phyloP scores from a whole-genome alignment of 2,797 vertebrate genomes.

The Hafferia zeledoni region DNA sequence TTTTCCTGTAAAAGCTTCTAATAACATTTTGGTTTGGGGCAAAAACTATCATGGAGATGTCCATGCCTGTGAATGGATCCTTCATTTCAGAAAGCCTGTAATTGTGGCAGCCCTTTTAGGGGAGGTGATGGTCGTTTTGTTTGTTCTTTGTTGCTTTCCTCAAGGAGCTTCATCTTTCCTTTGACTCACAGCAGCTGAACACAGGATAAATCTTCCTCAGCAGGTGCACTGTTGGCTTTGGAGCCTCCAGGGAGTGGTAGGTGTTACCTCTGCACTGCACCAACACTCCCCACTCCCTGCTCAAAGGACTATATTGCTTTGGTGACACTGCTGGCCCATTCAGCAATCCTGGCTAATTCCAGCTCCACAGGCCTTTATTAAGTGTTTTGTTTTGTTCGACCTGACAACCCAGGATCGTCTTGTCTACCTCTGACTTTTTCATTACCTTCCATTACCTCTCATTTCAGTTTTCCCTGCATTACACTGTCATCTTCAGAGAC shows the following conservation, averaged over 20 bases:
- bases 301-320: conserved; percentile 9
- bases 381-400: conserved; percentile 68
- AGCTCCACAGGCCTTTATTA: conserved; percentile 51
- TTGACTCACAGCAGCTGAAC: neutral
- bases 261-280: neutral
- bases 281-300: neutral
- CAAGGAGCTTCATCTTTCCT: neutral
- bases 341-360: conserved; percentile 42
- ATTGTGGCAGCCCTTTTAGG: neutral
- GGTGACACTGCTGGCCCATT: neutral
- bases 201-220: neutral
- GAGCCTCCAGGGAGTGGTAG: neutral
- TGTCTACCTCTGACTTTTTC: conserved; percentile 68
- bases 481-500: conserved; percentile 43
- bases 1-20: neutral
- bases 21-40: neutral
- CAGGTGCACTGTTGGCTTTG: neutral
- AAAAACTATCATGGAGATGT: neutral
- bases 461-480: conserved; percentile 7
- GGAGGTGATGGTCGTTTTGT: neutral
- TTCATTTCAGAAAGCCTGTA: neutral
- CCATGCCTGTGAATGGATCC: neutral
- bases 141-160: neutral
- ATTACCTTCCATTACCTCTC: conserved; percentile 70
- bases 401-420: conserved; percentile 54